Base-by-base conservation (phyloP, 2,888 invertebrate species). In the Nomada hirtipes region DNA sequence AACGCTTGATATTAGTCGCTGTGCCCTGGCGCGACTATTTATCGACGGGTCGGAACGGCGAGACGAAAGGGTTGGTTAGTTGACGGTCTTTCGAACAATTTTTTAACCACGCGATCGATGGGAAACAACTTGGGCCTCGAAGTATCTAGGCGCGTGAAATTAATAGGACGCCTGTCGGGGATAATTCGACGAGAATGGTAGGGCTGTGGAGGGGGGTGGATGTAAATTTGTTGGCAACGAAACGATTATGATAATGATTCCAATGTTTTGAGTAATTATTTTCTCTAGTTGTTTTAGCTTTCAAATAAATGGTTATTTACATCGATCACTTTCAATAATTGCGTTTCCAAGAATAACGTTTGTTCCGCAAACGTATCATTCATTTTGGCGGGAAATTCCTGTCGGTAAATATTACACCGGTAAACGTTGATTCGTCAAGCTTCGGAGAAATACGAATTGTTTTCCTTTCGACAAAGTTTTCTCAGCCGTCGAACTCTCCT, bases 1-100 rank as follows among this genome's bases (percentile, higher is more conserved):
- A 72, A 71, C 83, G 73, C 65, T 74, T 77, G 65, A 68, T 79
- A 83, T 77, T 76, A 74, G 76, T 76, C 63, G 72, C 63, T 60
- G 61, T 75, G 53, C 61, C 60, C 53, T 50, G 50, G 13, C 50
- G 65, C 72, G 74, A 72, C 70, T 69, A 63, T 53, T 71, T 26
- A 59, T 44, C n/a, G 23, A 57, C 53, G 18, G 29, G 74, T 50
- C 55, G 23, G n/a, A 29, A 50, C 68, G 68, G 59, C 59, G 50
- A n/a, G 36, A 36, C 50, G 60, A n/a, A 47, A 23, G 23, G 59
- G 69, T 18, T n/a, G 23, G 15, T 59, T 15, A 2, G 50, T n/a
- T 53, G 53, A n/a, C 42, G n/a, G 52, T 72, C 64, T 72, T 72
- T 64, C 50, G 29, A 52, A 7, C 7, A 47, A 29, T n/a, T 57